Conservation (phyloP, 2,888 invertebrate genomes). For the Epinotia nisella region DNA sequence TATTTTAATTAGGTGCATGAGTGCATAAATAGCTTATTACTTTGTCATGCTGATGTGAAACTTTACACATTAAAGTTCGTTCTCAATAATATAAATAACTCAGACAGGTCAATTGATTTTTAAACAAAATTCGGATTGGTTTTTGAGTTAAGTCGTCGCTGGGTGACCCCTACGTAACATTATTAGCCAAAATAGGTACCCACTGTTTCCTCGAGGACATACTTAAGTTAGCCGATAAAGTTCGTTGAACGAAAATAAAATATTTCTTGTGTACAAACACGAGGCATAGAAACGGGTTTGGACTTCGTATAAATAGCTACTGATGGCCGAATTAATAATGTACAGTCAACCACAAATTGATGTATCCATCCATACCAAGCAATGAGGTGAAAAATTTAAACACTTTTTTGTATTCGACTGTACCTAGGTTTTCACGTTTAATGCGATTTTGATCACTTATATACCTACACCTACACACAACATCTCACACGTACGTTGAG, state of each 20-base stretch:
- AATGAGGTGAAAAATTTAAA: too few species aligned
- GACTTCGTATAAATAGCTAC: neutral
- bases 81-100: neutral
- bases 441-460: neutral
- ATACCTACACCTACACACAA: neutral
- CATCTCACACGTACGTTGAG: constrained; percentile 4
- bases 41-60: too few species aligned
- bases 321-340: too few species aligned
- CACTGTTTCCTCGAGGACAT: neutral
- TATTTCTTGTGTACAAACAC: neutral
- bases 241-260: constrained; percentile 4
- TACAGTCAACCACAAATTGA: too few species aligned
- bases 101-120: neutral
- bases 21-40: too few species aligned
- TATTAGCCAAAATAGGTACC: neutral
- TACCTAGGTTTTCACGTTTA: too few species aligned
- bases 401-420: too few species aligned
- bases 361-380: too few species aligned
- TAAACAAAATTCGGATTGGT: constrained; percentile 13
- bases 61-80: too few species aligned
- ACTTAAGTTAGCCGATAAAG: neutral
- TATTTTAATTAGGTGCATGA: too few species aligned
- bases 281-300: neutral
- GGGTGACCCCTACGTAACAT: neutral
- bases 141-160: neutral